A percentile compares a stretch with the other conserved stretches of the same genome.
These are phyloP conservation scores for Neodiprion lecontei DNA, from an alignment of 1,140 invertebrate species.

Conservation along the genomic window DNA sequence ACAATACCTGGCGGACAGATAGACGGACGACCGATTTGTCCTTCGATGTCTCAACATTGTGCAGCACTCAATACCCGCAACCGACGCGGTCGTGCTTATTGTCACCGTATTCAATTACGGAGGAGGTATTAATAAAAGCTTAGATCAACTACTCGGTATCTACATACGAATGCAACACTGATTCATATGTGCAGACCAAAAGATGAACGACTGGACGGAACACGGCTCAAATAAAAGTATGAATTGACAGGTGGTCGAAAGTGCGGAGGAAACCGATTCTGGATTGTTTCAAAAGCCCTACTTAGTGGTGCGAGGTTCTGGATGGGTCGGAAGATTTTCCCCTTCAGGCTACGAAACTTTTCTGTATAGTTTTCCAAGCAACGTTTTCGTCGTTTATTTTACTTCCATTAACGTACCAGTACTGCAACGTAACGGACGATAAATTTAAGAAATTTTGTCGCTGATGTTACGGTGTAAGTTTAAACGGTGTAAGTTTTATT, in stretches of 20 bases:
- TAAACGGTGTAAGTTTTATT: neutral
- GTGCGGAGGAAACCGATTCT: neutral
- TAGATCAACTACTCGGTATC: neutral
- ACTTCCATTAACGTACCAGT: too few species aligned
- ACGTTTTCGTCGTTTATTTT: neutral
- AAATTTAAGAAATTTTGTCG: neutral
- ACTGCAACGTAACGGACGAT: neutral
- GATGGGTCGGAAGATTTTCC: neutral
- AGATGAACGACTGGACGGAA: neutral
- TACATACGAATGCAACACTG: too few species aligned
- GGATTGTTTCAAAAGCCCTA: neutral
- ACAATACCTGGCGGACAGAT: neutral
- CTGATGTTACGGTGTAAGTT: neutral
- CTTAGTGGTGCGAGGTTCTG: neutral
- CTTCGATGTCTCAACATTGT: neutral
- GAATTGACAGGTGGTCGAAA: neutral
- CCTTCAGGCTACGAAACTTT: neutral
- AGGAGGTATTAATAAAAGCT: neutral
- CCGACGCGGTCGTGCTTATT: too few species aligned
- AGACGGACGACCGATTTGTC: neutral
- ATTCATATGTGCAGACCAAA: too few species aligned
- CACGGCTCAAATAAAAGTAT: neutral
- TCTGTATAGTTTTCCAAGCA: neutral
- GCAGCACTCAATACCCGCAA: neutral
- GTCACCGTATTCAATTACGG: neutral